Evolutionary conservation across 2,797 vertebrate genomes (phyloP).

Genomic region (Crypturellus tataupa): DNA sequence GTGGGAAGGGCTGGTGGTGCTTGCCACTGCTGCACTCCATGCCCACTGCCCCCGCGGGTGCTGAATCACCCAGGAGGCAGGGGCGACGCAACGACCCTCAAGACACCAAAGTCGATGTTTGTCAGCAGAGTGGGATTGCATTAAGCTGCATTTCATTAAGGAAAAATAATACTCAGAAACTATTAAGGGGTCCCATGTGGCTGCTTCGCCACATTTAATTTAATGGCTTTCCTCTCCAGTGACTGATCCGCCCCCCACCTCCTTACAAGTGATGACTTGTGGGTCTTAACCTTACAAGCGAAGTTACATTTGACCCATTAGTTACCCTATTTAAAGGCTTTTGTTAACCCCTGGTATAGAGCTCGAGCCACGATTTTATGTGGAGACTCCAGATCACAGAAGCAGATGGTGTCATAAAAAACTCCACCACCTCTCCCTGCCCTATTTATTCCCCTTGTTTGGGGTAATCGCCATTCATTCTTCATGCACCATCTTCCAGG

Average conservation of each 20-base stretch:
- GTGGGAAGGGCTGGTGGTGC: constrained; percentile 38
- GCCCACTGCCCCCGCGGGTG: not conserved
- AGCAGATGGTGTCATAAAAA: constrained; percentile 71
- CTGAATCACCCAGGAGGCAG: not conserved
- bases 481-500: not conserved
- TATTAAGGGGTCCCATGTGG: constrained; percentile 57
- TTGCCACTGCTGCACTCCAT: not conserved
- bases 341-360: constrained; percentile 41
- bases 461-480: not conserved
- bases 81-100: constrained; percentile 5
- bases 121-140: constrained; percentile 30
- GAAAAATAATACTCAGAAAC: constrained; percentile 64
- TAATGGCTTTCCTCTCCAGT: constrained; percentile 68
- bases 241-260: constrained; percentile 52
- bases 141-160: constrained; percentile 70
- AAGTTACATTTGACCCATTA: constrained; percentile 71
- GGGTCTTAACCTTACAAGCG: constrained; percentile 79
- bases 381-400: constrained; percentile 25
- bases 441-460: constrained; percentile 32
- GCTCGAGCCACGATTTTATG: constrained; percentile 33
- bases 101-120: not conserved
- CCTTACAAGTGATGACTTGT: constrained; percentile 62
- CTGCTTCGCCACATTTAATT: constrained; percentile 63
- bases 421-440: not conserved
- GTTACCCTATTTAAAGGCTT: constrained; percentile 67